Conservation (phyloP, 2,113 vertebrate genomes). For the Lathamus discolor region DNA sequence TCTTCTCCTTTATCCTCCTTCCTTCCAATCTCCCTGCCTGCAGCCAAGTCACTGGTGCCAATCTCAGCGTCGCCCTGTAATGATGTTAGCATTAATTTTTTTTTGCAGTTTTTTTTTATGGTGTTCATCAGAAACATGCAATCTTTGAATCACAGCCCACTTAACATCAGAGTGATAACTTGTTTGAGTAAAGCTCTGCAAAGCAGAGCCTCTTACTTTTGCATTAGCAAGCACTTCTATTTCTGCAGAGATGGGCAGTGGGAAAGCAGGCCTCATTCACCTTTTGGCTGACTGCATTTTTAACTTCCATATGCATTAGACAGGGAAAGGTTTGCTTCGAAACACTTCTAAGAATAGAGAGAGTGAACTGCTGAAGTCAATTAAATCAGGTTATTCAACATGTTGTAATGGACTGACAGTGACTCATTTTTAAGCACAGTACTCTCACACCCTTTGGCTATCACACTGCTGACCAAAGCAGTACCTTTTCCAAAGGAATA, state of each 20-base stretch:
- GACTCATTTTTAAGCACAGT: not conserved
- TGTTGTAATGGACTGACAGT: not conserved
- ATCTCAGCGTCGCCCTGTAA: not conserved
- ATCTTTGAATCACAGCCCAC: not conserved
- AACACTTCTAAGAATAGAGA: not conserved
- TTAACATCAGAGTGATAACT: not conserved
- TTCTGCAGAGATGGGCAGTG: not conserved
- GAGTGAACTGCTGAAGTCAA: not conserved
- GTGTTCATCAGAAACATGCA: not conserved
- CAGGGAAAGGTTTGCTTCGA: not conserved
- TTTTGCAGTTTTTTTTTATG: not conserved
- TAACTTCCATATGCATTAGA: not conserved
- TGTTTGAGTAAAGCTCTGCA: not conserved
- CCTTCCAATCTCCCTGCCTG: not conserved
- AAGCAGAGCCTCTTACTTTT: slow-evolving; percentile 4
- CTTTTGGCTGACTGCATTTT: not conserved
- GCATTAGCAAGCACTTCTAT: not conserved
- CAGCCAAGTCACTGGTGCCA: slow-evolving; percentile 12
- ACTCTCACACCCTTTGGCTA: not conserved
- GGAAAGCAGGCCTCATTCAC: not conserved
- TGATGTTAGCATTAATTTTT: not conserved
- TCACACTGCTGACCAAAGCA: not conserved
- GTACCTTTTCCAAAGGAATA: not conserved
- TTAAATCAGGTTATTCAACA: not conserved
- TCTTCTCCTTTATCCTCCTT: not conserved